Evolutionary conservation across 2,888 invertebrate genomes (phyloP), one percentile per base, ranked within the genome.

Genomic region (Apamea sordens): DNA sequence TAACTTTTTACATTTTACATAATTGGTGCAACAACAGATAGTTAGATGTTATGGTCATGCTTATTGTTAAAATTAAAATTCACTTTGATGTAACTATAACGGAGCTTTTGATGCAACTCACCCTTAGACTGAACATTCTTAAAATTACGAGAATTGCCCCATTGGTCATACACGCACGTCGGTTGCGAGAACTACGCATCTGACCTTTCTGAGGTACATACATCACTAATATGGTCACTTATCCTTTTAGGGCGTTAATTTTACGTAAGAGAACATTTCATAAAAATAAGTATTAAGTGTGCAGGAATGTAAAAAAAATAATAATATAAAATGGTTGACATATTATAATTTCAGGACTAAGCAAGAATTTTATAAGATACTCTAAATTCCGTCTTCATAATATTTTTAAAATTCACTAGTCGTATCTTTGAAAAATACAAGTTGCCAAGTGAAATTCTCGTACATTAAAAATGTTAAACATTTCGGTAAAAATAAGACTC

Each of bases 361-460:
- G 59, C 21, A 61, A 67, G 53, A 59, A 24, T 68, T 80, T 68
- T n/a, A 50, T 41, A 53, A 80, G 80, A 75, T 71, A 5, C 28
- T 74, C 24, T 8, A 36, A 67, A 77, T 71, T 59, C n/a, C 41
- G 56, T 44, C 8, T 15, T 24, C n/a, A 32, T 56, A n/a, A 61
- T 63, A 73, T 72, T 82, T 84, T 71, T 28, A 0, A 73, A 82
- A 79, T 70, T 64, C 70, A 67, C 50, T 28, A 63, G 44, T 4
- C 0, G 36, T 32, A 70, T 79, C 41, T 68, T 80, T 65, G 28
- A 28, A 64, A 79, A 84, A 70, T 79, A 72, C 47, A 68, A 73
- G 36, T 73, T 47, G 80, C 15, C 24, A 36, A 80, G 32, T 69
- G 21, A 76, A 82, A 82, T 73, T 86, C 65, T 82, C 36, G 47